A percentile compares a stretch with the other conserved stretches of the same genome.
Evolutionary conservation across 1,140 invertebrate species (phyloP).

Genomic region (Drosophila takahashii): DNA sequence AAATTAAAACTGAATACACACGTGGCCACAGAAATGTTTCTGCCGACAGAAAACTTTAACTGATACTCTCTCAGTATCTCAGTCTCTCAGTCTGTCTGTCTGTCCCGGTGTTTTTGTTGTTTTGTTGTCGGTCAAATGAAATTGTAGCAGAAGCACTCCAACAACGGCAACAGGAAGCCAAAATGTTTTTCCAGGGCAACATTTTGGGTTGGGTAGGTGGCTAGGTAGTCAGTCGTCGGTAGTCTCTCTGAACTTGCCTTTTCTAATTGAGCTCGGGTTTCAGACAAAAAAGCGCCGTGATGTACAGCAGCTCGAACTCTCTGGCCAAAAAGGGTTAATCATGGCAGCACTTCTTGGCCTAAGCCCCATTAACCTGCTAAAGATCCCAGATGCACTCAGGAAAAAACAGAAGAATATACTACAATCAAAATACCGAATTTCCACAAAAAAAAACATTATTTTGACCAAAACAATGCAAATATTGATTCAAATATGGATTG

Average conservation of each 20-base stretch:
- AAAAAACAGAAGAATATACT: no score
- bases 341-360: slow-evolving; percentile 16
- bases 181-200: background rate
- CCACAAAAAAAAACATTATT: no score
- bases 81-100: slow-evolving; percentile 4
- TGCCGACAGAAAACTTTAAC: slow-evolving; percentile 31
- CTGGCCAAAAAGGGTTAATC: slow-evolving; percentile 29
- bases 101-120: slow-evolving; percentile 25
- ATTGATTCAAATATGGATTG: no score
- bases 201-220: background rate
- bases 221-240: background rate
- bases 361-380: slow-evolving; percentile 35
- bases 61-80: slow-evolving; percentile 1
- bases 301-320: background rate
- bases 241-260: slow-evolving; percentile 34
- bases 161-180: slow-evolving; percentile 44
- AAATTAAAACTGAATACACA: slow-evolving; percentile 76
- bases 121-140: slow-evolving; percentile 67
- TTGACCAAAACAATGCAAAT: no score
- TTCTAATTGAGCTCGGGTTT: slow-evolving; percentile 77
- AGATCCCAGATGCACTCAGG: background rate
- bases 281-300: slow-evolving; percentile 9
- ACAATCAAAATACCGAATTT: no score
- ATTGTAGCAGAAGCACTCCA: slow-evolving; percentile 51
- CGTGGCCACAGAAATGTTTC: slow-evolving; percentile 47